Base-by-base conservation (phyloP, 2,888 invertebrate species). In the Limulus polyphemus region DNA sequence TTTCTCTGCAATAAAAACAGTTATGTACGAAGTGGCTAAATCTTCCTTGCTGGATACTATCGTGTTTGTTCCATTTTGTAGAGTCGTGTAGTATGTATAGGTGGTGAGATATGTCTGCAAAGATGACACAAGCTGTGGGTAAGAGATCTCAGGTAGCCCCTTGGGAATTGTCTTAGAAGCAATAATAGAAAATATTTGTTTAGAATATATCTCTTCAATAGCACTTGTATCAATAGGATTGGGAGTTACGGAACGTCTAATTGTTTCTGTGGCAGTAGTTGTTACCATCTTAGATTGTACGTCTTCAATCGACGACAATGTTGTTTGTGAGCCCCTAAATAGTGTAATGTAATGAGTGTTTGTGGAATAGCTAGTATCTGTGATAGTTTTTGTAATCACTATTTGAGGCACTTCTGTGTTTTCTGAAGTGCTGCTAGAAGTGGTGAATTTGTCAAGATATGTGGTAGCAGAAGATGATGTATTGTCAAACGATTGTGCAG, bases 311-410 rank as follows among this genome's bases (percentile, higher is more conserved):
- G 71, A 69, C 3, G 70, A 70, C 51, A 70, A 58, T 46, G 69
- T 64, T 14, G 68, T 69, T 48, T 82, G 82, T 65, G 83, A 85
- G 54, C 82, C 77, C 5, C 88, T 85, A 71, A 87, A 88, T 74
- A 87, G 87, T 0, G 89, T 90, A 0, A 89, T 90, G 59, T 86
- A 80, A 72, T 86, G 87, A 0, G 89, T 89, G 55, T 87, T 80
- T 0, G 89, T 89, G 74, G 88, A 88, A 69, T 84, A 87, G 47
- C 83, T 81, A 1, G 89, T 87, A 0, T 86, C 84, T 71, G 83
- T 69, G 32, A 32, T 32, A 7, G 32, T 32, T 32, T 32, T 32
- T 3, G 68, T 68, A 46, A 65, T 64, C 1, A 68, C 54, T 7
- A 32, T 32, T 32, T 2, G 32, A 62, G 68, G 52, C 57, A 63